A percentile compares a stretch with the other conserved stretches of the same genome.
These are phyloP conservation scores for Sebastolobus altivelis DNA, from an alignment of 2,797 vertebrate genomes.

Conservation along the genomic window DNA sequence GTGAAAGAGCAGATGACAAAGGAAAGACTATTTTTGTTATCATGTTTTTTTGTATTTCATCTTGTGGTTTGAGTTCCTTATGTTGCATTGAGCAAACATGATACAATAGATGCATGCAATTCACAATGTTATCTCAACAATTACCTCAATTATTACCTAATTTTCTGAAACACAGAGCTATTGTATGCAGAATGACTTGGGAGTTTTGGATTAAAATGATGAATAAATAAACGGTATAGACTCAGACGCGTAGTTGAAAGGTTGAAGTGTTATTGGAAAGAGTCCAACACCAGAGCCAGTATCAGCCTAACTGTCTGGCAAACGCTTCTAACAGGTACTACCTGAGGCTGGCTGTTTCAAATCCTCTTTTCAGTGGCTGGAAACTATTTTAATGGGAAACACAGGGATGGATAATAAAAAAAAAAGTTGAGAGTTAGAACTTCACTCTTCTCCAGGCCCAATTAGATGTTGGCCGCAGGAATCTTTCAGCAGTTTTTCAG, in stretches of 20 bases:
- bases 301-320: conserved; percentile 67
- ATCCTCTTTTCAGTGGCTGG: conserved; percentile 73
- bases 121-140: conserved; percentile 11
- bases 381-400: conserved; percentile 85
- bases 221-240: conserved; percentile 17
- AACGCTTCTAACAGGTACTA: conserved; percentile 72
- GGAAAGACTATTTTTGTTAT: neutral
- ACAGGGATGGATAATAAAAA: conserved; percentile 71
- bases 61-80: conserved; percentile 12
- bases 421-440: conserved; percentile 65
- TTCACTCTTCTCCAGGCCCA: conserved; percentile 66
- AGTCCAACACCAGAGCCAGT: conserved; percentile 46
- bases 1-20: neutral
- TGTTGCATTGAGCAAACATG: neutral
- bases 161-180: conserved; percentile 26
- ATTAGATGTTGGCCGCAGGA: conserved; percentile 73
- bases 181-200: conserved; percentile 7
- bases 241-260: conserved; percentile 3
- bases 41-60: neutral
- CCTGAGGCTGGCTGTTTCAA: conserved; percentile 75
- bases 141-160: neutral
- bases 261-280: conserved; percentile 50
- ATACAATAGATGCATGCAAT: conserved; percentile 10
- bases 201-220: conserved; percentile 34
- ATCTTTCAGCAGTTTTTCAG: conserved; percentile 65